Base-by-base conservation (phyloP, 2,113 vertebrate genomes). In the Emydocephalus ijimae region DNA sequence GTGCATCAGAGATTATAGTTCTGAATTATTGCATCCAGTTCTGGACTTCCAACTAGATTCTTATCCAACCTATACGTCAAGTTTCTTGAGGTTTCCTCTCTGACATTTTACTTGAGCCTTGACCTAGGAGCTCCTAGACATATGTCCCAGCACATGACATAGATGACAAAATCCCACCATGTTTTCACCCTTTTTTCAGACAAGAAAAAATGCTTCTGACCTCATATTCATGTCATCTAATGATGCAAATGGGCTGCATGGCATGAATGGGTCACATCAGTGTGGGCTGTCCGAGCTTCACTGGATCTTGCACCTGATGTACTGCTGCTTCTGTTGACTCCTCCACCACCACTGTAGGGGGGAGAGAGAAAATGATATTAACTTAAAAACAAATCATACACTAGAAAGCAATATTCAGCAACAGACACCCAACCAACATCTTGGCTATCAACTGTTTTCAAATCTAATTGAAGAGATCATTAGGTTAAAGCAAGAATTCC, bases 191-290 rank as follows among this genome's bases (percentile, higher is more conserved):
- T n/a, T 21, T 12, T 48, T 56, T 86, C 20, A 88, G 18, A 34
- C 2, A 54, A 18, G 5, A 20, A 57, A 48, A 81, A 23, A 29
- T 43, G 52, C 6, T 29, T 34, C 89, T 93, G 9, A 93, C 92
- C 92, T 61, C 23, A 64, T 90, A 34, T 15, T 21, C 34, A 34
- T 54, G n/a, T 11, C 5, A 12, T 39, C 88, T 92, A 93, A 23
- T 93, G 92, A 48, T 90, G 92, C 11, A 52, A 52, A 29, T 92
- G 92, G 21, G 45, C 69, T 61, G 18, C 81, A 9, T 93, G 89
- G 88, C 23, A 43, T 20, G 89, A 87, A 90, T 93, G 89, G 57
- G 89, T 90, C 81, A 90, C 89, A 10, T 93, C 87, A 90, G 92
- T 90, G 45, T 93, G 92, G 48, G 92, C 45, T 54, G 89, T 8